Conservation (phyloP, 53 echinoderm and acorn worm species). For the Stichopus horrens region DNA sequence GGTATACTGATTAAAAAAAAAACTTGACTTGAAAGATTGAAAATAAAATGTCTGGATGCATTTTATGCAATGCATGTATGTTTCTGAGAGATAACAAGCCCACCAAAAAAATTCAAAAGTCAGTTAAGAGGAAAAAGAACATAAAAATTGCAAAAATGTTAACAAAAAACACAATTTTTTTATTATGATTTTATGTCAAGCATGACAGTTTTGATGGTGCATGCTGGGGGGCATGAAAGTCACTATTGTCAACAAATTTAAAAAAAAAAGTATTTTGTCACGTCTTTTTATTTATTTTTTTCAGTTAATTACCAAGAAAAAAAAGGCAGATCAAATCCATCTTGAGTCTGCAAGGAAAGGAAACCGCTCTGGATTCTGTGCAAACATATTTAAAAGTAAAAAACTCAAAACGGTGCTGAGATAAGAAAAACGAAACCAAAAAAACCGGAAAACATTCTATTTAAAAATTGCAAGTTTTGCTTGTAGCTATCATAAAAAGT, state of each 20-base stretch:
- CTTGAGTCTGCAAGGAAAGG: not conserved
- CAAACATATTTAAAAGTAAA: slow-evolving; percentile 21
- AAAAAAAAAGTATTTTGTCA: not conserved
- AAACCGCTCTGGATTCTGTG: not conserved
- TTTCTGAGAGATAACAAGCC: slow-evolving; percentile 46
- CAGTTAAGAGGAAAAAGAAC: slow-evolving; percentile 18
- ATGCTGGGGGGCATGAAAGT: not conserved
- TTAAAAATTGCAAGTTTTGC: slow-evolving; percentile 28
- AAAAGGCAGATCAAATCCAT: not conserved
- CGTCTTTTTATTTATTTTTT: not conserved
- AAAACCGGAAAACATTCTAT: slow-evolving; percentile 33
- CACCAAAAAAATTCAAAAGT: slow-evolving; percentile 30
- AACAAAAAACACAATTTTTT: slow-evolving; percentile 4
- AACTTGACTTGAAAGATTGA: slow-evolving; percentile 15
- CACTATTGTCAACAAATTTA: not conserved
- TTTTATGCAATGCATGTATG: slow-evolving; percentile 3
- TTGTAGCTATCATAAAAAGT: slow-evolving; percentile 12
- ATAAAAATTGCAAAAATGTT: slow-evolving; percentile 50
- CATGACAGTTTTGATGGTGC: not conserved
- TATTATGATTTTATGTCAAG: not conserved
- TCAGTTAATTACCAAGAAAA: not conserved
- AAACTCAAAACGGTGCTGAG: slow-evolving; percentile 24
- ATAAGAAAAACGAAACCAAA: slow-evolving; percentile 23
- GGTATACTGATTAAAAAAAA: not conserved
- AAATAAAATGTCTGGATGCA: slow-evolving; percentile 35